phyloP scores from a whole-genome alignment of 1,140 invertebrate genomes.

The Ips nitidus region DNA sequence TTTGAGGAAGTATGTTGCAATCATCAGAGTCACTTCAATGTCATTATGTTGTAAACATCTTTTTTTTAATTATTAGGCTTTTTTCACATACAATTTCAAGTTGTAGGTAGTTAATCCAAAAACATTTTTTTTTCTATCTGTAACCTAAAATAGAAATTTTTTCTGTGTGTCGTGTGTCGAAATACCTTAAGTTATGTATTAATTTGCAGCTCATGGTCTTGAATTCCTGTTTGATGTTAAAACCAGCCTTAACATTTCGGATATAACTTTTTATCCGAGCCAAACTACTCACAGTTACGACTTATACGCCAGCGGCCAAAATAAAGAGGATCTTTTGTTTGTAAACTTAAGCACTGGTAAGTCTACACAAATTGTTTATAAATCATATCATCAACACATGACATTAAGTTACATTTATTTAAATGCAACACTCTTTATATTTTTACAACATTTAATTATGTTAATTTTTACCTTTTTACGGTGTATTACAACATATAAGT shows the following conservation, averaged over 20 bases:
- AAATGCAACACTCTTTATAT: no score
- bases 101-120: neutral
- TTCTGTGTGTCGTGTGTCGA: neutral
- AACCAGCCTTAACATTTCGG: constrained; percentile 75
- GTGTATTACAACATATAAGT: no score
- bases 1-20: no score
- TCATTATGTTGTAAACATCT: no score
- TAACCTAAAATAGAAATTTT: neutral
- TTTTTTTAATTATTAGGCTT: no score
- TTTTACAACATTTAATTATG: no score
- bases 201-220: constrained; percentile 62
- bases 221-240: constrained; percentile 77
- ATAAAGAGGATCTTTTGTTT: constrained; percentile 76
- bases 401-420: no score
- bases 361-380: neutral
- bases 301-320: constrained; percentile 70
- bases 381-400: no score
- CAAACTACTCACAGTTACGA: constrained; percentile 75
- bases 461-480: no score
- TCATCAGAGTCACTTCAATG: no score
- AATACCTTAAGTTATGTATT: neutral
- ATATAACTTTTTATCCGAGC: constrained; percentile 77
- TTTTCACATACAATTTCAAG: no score
- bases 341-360: constrained; percentile 72
- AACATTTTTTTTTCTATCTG: neutral